Conservation (phyloP, 2,797 vertebrate genomes). For the Bryconaethiops microstoma region DNA sequence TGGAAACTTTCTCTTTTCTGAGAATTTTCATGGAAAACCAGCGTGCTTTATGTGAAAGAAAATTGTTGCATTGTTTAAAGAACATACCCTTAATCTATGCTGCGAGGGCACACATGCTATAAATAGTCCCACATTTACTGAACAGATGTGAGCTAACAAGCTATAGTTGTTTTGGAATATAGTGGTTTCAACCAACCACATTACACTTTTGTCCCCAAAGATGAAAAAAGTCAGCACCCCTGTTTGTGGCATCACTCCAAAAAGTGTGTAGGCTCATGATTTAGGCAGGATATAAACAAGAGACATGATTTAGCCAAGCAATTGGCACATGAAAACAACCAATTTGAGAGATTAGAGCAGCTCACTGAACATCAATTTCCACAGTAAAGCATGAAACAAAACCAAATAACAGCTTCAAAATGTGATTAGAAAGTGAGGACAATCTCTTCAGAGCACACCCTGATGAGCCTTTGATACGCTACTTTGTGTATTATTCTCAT, state of each 20-base stretch:
- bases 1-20: too few relatives aligned
- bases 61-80: too few relatives aligned
- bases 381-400: conserved; percentile 79
- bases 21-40: too few relatives aligned
- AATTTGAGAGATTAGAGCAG: conserved; percentile 77
- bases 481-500: conserved; percentile 28
- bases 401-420: conserved; percentile 74
- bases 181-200: too few relatives aligned
- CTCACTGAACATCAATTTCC: conserved; percentile 69
- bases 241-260: not conserved
- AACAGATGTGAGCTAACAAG: not conserved
- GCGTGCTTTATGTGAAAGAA: too few relatives aligned
- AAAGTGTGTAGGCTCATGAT: not conserved
- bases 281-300: conserved; percentile 33
- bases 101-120: too few relatives aligned
- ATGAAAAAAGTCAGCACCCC: not conserved
- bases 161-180: not conserved
- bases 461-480: conserved; percentile 25
- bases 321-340: conserved; percentile 74
- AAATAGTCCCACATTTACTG: not conserved
- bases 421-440: conserved; percentile 72
- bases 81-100: not conserved
- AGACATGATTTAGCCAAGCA: not conserved
- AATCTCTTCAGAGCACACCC: conserved; percentile 66
- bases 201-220: too few relatives aligned